Conservation (phyloP, 2,113 vertebrate genomes). For the Channa maculata region DNA sequence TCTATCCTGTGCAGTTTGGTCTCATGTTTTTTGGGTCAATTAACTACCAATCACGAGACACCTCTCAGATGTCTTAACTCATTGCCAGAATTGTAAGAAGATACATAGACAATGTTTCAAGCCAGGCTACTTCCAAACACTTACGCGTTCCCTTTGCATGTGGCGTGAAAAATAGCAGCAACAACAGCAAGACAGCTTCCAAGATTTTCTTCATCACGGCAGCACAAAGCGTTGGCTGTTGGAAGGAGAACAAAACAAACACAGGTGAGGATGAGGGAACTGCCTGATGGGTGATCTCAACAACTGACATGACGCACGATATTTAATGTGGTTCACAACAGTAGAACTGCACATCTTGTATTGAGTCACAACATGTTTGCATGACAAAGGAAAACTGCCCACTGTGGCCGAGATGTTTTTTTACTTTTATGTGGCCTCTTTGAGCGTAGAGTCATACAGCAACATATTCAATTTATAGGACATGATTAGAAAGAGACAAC, state of each 20-base stretch:
- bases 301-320: not conserved
- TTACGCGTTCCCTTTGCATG: constrained; percentile 58
- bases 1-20: constrained; percentile 1
- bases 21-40: constrained; percentile 9
- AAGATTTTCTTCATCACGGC: constrained; percentile 61
- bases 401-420: not conserved
- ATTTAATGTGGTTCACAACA: not conserved
- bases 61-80: not conserved
- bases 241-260: constrained; percentile 22
- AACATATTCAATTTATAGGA: not conserved
- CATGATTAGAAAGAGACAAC: not conserved
- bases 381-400: not conserved
- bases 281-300: not conserved
- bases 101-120: not conserved
- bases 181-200: constrained; percentile 38
- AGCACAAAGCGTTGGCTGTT: constrained; percentile 39
- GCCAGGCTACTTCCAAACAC: constrained; percentile 10
- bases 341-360: not conserved
- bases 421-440: not conserved
- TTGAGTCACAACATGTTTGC: constrained; percentile 27
- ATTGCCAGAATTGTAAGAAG: constrained; percentile 6
- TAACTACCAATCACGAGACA: not conserved
- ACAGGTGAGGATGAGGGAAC: not conserved
- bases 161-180: constrained; percentile 38
- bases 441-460: not conserved